Evolutionary conservation across 2,888 invertebrate species (phyloP).

Genomic region (Hartigia nigra): DNA sequence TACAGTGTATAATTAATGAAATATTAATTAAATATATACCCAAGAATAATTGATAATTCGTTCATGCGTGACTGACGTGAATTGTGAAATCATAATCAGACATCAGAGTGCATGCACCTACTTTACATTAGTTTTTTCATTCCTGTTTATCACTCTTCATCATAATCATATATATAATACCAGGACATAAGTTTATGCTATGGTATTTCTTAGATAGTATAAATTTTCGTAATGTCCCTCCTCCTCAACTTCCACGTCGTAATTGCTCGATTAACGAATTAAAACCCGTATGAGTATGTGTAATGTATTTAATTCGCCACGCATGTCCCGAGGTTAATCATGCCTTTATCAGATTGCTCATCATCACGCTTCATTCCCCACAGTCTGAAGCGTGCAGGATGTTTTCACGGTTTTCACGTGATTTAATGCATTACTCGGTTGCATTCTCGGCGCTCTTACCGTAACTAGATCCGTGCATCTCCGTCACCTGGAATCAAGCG

Average conservation of each 20-base stretch:
- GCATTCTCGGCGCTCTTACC: neutral
- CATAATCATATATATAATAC: neutral
- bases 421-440: neutral
- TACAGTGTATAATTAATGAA: constrained; percentile 48
- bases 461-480: neutral
- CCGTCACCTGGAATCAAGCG: neutral
- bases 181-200: neutral
- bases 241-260: constrained; percentile 13
- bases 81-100: constrained; percentile 25
- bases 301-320: constrained; percentile 38
- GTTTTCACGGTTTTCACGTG: neutral
- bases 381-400: neutral
- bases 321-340: constrained; percentile 43
- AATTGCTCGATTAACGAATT: constrained; percentile 49
- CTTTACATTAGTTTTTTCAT: neutral
- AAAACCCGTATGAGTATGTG: neutral
- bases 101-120: constrained; percentile 1
- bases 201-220: neutral
- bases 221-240: neutral
- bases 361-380: neutral
- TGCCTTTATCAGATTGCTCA: constrained; percentile 44
- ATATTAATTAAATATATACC: constrained; percentile 53
- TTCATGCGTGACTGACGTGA: neutral
- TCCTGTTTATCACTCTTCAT: neutral
- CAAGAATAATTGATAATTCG: neutral